phyloP scores from a whole-genome alignment of 2,888 invertebrate species.

The Cosmorhoe ocellata region DNA sequence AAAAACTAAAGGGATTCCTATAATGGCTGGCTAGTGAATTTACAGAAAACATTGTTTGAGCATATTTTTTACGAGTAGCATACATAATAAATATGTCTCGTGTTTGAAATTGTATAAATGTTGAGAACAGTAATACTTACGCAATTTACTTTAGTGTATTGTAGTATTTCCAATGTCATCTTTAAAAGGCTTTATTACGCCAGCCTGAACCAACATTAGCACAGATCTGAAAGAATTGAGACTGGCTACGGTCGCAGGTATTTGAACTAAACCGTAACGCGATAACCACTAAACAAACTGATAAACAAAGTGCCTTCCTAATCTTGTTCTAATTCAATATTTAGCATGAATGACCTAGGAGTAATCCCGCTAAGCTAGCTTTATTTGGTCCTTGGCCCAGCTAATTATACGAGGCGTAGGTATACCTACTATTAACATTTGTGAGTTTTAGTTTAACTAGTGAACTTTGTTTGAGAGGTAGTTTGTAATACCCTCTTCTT shows the following conservation, averaged over 20 bases:
- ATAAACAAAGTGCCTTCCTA: constrained; percentile 13
- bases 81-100: too few relatives aligned
- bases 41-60: too few relatives aligned
- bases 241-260: constrained; percentile 31
- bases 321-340: constrained; percentile 22
- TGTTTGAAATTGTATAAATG: too few relatives aligned
- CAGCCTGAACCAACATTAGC: constrained; percentile 51
- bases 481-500: too few relatives aligned
- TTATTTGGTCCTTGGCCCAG: constrained; percentile 18
- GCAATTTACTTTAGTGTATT: too few relatives aligned
- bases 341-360: constrained; percentile 13
- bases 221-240: constrained; percentile 47
- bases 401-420: neutral
- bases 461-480: too few relatives aligned
- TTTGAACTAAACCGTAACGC: constrained; percentile 35
- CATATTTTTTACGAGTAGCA: too few relatives aligned
- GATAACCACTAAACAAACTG: constrained; percentile 35
- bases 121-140: too few relatives aligned
- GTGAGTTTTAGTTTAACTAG: too few relatives aligned
- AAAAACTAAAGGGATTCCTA: too few relatives aligned
- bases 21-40: too few relatives aligned
- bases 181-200: constrained; percentile 54
- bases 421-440: too few relatives aligned
- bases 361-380: constrained; percentile 10
- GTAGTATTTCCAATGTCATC: constrained; percentile 56